These are phyloP conservation scores for Hydrochoerus hydrochaeris DNA, from an alignment of 2,113 vertebrate species.

Conservation along the genomic window DNA sequence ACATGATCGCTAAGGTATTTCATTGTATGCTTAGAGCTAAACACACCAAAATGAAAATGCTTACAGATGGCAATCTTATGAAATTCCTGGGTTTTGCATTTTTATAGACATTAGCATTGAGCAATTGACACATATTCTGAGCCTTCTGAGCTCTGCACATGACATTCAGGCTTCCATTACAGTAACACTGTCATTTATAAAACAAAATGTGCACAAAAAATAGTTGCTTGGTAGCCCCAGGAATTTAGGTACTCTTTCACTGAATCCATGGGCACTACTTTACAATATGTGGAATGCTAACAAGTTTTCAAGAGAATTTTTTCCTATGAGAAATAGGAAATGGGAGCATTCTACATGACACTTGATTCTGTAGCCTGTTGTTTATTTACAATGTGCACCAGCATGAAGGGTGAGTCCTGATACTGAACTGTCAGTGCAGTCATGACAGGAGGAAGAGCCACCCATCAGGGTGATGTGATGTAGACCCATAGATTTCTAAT, in stretches of 20 bases:
- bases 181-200: neutral
- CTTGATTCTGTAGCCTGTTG: neutral
- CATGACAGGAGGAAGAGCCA: fast-evolving
- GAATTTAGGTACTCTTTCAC: neutral
- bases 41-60: neutral
- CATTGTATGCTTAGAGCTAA: neutral
- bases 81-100: neutral
- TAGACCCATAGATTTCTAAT: no score
- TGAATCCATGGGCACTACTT: neutral
- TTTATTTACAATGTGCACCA: neutral
- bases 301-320: neutral
- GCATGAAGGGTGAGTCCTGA: neutral
- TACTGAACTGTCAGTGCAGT: fast-evolving
- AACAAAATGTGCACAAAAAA: neutral
- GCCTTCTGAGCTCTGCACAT: neutral
- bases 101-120: no score
- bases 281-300: no score
- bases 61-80: neutral
- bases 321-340: neutral
- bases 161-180: fast-evolving
- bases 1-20: neutral
- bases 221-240: neutral
- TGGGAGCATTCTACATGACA: fast-evolving
- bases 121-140: neutral
- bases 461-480: neutral